A percentile compares a stretch with the other conserved stretches of the same genome.
Conservation (phyloP, 2,113 vertebrate genomes). For the Ctenomys sociabilis region DNA sequence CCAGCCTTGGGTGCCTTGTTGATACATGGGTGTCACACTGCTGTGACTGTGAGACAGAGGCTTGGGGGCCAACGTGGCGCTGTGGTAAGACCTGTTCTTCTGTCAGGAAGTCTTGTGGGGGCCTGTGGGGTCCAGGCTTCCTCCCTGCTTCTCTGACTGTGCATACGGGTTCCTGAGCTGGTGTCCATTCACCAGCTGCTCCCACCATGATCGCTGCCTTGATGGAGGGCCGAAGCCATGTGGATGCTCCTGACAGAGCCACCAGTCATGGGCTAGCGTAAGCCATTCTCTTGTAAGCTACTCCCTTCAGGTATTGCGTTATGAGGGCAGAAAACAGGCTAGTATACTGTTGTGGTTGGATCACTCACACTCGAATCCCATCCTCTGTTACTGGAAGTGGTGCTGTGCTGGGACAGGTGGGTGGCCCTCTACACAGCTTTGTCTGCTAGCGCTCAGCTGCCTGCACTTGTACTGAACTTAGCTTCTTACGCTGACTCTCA, state of each 20-base stretch:
- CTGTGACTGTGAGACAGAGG: neutral
- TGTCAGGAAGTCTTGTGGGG: neutral
- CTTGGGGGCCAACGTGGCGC: neutral
- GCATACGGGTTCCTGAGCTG: neutral
- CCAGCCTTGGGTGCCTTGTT: neutral
- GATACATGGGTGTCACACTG: neutral
- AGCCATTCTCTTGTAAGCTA: neutral
- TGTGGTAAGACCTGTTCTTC: neutral
- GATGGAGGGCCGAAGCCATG: neutral
- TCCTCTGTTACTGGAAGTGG: neutral
- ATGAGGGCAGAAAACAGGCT: neutral
- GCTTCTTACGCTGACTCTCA: neutral
- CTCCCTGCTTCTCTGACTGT: neutral
- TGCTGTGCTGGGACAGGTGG: neutral
- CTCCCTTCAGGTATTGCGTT: neutral
- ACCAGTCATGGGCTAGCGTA: neutral
- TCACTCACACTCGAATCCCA: neutral
- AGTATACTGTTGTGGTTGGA: neutral
- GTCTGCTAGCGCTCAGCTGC: neutral
- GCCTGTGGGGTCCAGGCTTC: neutral
- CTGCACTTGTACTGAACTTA: neutral
- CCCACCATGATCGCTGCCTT: neutral
- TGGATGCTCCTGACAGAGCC: no score
- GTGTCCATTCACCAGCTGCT: neutral
- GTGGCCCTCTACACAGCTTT: accelerated